Evolutionary conservation across 2,888 invertebrate species (phyloP).

Genomic region (Phaonia tiefii): DNA sequence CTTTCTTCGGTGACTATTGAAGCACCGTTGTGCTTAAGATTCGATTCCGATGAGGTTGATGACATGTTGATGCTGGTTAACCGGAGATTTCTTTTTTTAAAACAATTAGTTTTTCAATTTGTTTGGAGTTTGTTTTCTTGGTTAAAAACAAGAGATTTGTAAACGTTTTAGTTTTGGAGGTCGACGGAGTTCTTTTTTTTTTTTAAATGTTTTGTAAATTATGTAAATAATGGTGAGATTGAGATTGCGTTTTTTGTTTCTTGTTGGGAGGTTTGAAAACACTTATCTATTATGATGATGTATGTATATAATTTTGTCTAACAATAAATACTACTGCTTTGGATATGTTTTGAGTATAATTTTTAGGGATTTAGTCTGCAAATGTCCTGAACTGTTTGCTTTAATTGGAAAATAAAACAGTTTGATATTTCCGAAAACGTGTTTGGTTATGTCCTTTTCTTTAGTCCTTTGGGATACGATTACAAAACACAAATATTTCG

Average conservation of each 20-base stretch:
- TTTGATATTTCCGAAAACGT: no score
- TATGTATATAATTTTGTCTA: constrained; percentile 36
- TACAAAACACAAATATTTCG: constrained; percentile 52
- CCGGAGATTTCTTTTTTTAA: constrained; percentile 17
- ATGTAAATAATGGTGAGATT: constrained; percentile 25
- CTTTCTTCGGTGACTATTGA: constrained; percentile 75
- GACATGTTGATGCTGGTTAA: constrained; percentile 65
- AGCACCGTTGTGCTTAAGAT: constrained; percentile 65
- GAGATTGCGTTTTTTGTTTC: constrained; percentile 47
- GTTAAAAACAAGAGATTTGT: background rate
- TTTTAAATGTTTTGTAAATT: constrained; percentile 38
- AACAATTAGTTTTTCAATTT: constrained; percentile 4
- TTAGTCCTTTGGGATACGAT: constrained; percentile 56
- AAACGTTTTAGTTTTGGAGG: no score
- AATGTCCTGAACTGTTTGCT: no score
- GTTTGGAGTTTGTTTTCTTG: constrained; percentile 6
- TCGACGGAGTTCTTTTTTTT: constrained; percentile 5
- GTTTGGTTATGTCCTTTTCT: constrained; percentile 1
- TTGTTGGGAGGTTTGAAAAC: background rate
- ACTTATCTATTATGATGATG: no score
- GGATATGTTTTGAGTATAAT: constrained; percentile 59
- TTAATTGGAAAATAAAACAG: no score
- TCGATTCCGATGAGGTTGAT: constrained; percentile 68
- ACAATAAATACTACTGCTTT: constrained; percentile 34
- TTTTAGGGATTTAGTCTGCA: background rate